Evolutionary conservation across 2,797 vertebrate species (phyloP).

Genomic region (Silurus lanzhouensis): DNA sequence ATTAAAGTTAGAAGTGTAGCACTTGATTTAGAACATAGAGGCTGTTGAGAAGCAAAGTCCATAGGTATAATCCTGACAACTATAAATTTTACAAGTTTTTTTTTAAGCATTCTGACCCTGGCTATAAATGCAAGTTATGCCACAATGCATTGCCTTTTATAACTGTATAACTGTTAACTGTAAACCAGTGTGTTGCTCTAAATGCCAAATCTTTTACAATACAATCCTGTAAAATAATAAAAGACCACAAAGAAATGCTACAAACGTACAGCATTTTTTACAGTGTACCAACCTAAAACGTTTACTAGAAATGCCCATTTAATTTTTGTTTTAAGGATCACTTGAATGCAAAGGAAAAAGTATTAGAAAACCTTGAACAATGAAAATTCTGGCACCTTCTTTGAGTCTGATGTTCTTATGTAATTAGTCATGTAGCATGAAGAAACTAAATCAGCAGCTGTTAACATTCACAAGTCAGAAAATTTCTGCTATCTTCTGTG

Average conservation of each 20-base stretch:
- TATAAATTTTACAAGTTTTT: background rate
- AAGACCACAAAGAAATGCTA: background rate
- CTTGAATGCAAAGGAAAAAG: background rate
- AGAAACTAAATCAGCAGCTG: slow-evolving; percentile 42
- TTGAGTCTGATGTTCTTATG: slow-evolving; percentile 25
- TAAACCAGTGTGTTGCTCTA: background rate
- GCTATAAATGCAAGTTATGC: background rate
- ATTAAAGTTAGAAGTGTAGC: no score
- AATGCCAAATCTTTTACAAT: background rate
- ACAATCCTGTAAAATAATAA: background rate
- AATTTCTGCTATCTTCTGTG: slow-evolving; percentile 35
- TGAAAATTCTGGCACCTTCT: slow-evolving; percentile 7
- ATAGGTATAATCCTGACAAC: background rate
- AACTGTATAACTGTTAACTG: background rate
- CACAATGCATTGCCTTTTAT: background rate
- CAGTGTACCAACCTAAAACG: background rate
- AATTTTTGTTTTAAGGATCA: background rate
- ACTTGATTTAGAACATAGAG: no score
- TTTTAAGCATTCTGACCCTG: background rate
- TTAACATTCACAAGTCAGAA: slow-evolving; percentile 36
- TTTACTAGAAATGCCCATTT: background rate
- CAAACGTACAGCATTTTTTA: no score
- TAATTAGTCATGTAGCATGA: slow-evolving; percentile 28
- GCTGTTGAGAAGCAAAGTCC: no score
- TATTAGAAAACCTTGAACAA: background rate